Evolutionary conservation across 2,888 invertebrate species (phyloP).

Genomic region (Cryptocephalus moraei): DNA sequence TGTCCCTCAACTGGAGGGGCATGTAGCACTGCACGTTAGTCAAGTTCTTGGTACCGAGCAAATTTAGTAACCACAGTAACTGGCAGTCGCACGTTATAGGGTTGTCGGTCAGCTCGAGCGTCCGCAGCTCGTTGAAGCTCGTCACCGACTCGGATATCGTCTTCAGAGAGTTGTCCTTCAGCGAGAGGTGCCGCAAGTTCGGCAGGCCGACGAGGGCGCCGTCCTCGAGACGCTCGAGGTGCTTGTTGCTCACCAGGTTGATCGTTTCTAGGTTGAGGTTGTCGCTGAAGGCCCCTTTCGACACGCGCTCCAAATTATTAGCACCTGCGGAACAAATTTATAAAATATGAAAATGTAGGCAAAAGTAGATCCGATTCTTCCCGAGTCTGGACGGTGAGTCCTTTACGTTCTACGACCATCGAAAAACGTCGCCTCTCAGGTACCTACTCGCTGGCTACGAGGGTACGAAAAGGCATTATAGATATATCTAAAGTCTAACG

Average conservation of each 20-base stretch:
- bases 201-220: constrained; percentile 69
- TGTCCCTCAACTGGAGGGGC: constrained; percentile 62
- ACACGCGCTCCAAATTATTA: constrained; percentile 58
- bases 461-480: no score
- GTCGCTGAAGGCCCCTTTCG: constrained; percentile 67
- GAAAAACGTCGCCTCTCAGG: no score
- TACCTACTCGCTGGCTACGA: no score
- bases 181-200: constrained; percentile 62
- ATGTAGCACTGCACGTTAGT: constrained; percentile 59
- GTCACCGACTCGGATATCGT: constrained; percentile 69
- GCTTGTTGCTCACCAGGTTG: constrained; percentile 67
- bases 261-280: constrained; percentile 74
- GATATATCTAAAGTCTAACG: no score
- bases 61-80: constrained; percentile 67
- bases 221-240: constrained; percentile 60
- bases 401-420: no score
- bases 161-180: constrained; percentile 69
- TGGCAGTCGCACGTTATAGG: constrained; percentile 74
- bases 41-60: constrained; percentile 57
- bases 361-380: no score
- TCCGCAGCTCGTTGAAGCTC: constrained; percentile 66
- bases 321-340: constrained; percentile 43
- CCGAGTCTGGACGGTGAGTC: no score
- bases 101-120: constrained; percentile 72
- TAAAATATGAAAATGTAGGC: no score